These are phyloP conservation scores for Nomada ferruginata DNA, from an alignment of 2,888 invertebrate genomes.

Conservation along the genomic window DNA sequence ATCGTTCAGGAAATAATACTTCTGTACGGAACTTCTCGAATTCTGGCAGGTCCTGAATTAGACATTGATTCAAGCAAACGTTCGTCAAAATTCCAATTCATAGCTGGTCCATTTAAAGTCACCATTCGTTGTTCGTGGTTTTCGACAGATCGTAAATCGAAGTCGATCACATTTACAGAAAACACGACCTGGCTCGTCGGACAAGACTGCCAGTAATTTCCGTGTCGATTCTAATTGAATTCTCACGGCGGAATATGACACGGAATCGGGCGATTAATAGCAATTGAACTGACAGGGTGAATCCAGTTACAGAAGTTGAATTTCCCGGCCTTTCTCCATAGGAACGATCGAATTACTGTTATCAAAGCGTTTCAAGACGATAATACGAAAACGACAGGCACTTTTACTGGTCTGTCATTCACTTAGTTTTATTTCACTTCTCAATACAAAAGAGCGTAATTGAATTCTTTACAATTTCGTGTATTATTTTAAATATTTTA, in stretches of 20 bases:
- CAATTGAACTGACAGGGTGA: slow-evolving; percentile 58
- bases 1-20: not conserved
- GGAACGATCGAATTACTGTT: slow-evolving; percentile 15
- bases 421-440: not conserved
- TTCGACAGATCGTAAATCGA: slow-evolving; percentile 39
- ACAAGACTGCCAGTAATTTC: slow-evolving; percentile 57
- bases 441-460: not conserved
- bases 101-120: not conserved
- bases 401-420: not conserved
- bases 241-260: slow-evolving; percentile 42
- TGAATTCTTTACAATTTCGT: not conserved
- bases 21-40: not conserved
- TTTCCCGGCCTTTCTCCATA: slow-evolving; percentile 39
- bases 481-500: no score
- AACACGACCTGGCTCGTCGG: slow-evolving; percentile 33
- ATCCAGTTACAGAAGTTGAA: slow-evolving; percentile 55
- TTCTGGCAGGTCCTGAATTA: slow-evolving; percentile 15
- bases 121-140: slow-evolving; percentile 26
- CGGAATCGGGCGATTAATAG: slow-evolving; percentile 62
- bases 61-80: slow-evolving; percentile 17
- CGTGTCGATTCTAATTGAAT: slow-evolving; percentile 65
- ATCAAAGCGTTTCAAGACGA: slow-evolving; percentile 29
- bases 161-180: slow-evolving; percentile 51
- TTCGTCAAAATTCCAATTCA: slow-evolving; percentile 30
- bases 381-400: not conserved